Conservation (phyloP, 1,140 invertebrate genomes). For the Myzus persicae region DNA sequence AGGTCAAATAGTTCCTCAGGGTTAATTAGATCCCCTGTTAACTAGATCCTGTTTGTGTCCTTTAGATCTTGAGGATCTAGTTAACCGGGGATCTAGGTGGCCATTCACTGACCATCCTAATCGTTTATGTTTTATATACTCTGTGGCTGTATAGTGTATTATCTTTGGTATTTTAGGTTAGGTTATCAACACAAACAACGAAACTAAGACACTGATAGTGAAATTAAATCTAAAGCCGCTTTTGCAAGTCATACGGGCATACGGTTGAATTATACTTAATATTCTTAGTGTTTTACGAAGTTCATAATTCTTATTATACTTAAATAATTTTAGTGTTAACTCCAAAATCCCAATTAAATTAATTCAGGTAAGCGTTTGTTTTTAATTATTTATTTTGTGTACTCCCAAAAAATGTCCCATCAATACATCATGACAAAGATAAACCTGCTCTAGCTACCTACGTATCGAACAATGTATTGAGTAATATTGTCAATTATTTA, state of each 20-base stretch:
- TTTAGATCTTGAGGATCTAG: too few species aligned
- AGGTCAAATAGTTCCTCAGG: too few species aligned
- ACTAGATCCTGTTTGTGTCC: too few species aligned
- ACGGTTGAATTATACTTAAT: neutral
- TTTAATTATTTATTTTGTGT: neutral
- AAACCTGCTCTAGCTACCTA: neutral
- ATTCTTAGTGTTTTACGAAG: neutral
- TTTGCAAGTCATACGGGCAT: conserved; percentile 45
- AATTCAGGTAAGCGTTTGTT: neutral
- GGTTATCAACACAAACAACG: conserved; percentile 16
- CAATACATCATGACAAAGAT: too few species aligned
- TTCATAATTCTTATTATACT: neutral
- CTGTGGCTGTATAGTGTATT: neutral
- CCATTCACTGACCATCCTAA: too few species aligned
- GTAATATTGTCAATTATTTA: neutral
- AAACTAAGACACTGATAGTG: neutral
- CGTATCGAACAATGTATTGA: neutral
- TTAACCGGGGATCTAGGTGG: too few species aligned
- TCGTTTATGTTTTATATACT: too few species aligned
- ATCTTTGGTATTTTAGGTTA: conserved; percentile 52
- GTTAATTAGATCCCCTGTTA: too few species aligned
- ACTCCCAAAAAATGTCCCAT: neutral
- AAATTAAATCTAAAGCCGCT: conserved; percentile 32
- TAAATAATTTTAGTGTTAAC: neutral
- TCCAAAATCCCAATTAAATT: neutral